Percentiles rank a stretch among this genome's conserved stretches.
These are phyloP conservation scores for Florisuga fusca DNA, from an alignment of 2,797 vertebrate species.

Conservation along the genomic window DNA sequence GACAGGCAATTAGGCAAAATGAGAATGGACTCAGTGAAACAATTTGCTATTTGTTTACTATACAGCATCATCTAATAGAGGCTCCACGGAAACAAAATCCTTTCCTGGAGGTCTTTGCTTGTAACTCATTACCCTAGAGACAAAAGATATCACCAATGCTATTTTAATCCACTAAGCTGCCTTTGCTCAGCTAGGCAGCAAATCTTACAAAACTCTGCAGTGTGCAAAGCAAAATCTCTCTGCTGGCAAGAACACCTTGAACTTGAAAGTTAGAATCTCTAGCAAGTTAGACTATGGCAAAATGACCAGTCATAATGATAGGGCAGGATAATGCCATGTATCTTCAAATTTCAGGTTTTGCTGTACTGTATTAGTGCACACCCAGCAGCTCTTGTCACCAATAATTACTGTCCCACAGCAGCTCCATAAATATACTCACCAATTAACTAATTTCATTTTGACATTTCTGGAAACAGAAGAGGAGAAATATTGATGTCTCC, in stretches of 20 bases:
- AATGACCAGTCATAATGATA: background rate
- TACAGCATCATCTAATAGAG: constrained; percentile 5
- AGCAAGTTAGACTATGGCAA: background rate
- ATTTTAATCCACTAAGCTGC: constrained; percentile 58
- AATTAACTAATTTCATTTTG: constrained; percentile 69
- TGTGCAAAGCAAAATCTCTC: constrained; percentile 8
- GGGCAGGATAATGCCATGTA: background rate
- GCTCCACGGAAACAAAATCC: constrained; percentile 42
- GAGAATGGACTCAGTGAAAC: background rate
- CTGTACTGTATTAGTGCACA: constrained; percentile 6
- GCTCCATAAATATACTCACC: constrained; percentile 32
- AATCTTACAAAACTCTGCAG: background rate
- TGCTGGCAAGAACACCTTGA: constrained; percentile 28
- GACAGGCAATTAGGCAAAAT: constrained; percentile 37
- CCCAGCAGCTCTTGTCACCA: constrained; percentile 46
- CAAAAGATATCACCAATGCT: constrained; percentile 38
- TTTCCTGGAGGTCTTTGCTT: constrained; percentile 43
- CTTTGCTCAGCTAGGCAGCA: constrained; percentile 10
- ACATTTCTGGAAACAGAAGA: constrained; percentile 65
- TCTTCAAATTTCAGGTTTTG: constrained; percentile 28
- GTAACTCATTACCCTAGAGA: constrained; percentile 49
- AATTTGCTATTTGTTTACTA: constrained; percentile 41
- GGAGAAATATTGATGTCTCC: constrained; percentile 58
- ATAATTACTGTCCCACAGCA: constrained; percentile 50
- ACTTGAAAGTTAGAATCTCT: background rate